phyloP scores from a whole-genome alignment of 1,140 invertebrate genomes.

The Bombyx mandarina region DNA sequence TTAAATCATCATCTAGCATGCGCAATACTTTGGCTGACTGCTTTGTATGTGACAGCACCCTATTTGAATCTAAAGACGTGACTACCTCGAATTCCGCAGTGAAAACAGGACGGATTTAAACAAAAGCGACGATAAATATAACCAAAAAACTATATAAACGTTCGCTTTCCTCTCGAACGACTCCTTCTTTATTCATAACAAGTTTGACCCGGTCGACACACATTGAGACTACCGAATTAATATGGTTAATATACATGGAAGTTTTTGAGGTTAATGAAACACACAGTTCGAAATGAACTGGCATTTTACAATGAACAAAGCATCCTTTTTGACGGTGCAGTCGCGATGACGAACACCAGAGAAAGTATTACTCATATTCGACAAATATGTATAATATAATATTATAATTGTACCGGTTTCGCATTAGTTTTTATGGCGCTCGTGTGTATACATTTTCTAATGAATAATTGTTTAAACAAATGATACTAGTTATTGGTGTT shows the following conservation, averaged over 20 bases:
- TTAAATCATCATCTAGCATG: slow-evolving; percentile 5
- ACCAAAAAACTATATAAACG: slow-evolving; percentile 10
- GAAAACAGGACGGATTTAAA: slow-evolving; percentile 6
- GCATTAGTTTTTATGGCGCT: background rate
- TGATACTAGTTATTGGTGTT: too few relatives aligned
- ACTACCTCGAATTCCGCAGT: background rate
- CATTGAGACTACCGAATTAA: slow-evolving; percentile 14
- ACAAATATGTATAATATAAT: background rate
- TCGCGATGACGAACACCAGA: background rate
- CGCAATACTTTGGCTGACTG: background rate
- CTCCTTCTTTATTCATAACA: slow-evolving; percentile 39
- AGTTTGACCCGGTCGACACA: slow-evolving; percentile 24
- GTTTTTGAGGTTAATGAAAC: slow-evolving; percentile 4
- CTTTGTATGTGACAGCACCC: too few relatives aligned
- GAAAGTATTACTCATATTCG: slow-evolving; percentile 4
- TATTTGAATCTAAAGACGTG: too few relatives aligned
- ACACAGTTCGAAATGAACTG: slow-evolving; percentile 1
- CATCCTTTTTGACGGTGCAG: background rate
- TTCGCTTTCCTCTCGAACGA: slow-evolving; percentile 39
- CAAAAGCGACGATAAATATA: slow-evolving; percentile 13
- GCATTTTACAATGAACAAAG: slow-evolving; percentile 6
- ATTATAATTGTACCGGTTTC: background rate
- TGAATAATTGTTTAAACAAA: too few relatives aligned
- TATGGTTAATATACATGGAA: slow-evolving; percentile 11
- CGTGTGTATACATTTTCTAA: too few relatives aligned